Evolutionary conservation across 1,140 invertebrate genomes (phyloP).

Genomic region (Campoletis sonorensis): DNA sequence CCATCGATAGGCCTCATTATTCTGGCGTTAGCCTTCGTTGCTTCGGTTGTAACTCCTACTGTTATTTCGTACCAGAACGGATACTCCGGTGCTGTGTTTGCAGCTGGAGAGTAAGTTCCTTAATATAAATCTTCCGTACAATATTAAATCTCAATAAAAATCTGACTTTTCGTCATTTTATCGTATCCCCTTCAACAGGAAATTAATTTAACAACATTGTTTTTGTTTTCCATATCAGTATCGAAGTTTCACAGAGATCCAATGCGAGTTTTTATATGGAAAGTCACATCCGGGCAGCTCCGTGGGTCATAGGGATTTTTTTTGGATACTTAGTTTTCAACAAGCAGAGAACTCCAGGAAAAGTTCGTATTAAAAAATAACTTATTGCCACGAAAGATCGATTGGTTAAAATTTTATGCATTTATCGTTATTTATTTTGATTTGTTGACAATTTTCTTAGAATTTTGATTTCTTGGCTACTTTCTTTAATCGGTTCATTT

Average conservation of each 20-base stretch:
- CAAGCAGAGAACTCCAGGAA: slow-evolving; percentile 10
- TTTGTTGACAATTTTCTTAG: too few relatives aligned
- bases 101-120: neutral
- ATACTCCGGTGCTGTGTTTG: slow-evolving; percentile 42
- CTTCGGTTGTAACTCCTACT: slow-evolving; percentile 43
- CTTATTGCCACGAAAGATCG: too few relatives aligned
- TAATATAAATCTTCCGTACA: neutral
- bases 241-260: neutral
- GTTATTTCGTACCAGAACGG: slow-evolving; percentile 43
- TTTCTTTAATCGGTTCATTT: neutral
- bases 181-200: too few relatives aligned
- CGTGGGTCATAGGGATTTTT: slow-evolving; percentile 79
- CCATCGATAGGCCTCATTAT: slow-evolving; percentile 56
- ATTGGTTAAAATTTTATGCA: too few relatives aligned
- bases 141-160: neutral
- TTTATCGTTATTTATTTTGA: too few relatives aligned
- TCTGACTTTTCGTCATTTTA: too few relatives aligned
- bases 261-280: slow-evolving; percentile 60
- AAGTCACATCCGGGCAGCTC: slow-evolving; percentile 73
- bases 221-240: neutral
- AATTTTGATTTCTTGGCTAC: neutral
- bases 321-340: slow-evolving; percentile 74
- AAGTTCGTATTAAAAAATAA: neutral
- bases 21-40: slow-evolving; percentile 33
- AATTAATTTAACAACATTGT: neutral